Base-by-base conservation (phyloP, 2,797 vertebrate species). In the Acanthornis magna region DNA sequence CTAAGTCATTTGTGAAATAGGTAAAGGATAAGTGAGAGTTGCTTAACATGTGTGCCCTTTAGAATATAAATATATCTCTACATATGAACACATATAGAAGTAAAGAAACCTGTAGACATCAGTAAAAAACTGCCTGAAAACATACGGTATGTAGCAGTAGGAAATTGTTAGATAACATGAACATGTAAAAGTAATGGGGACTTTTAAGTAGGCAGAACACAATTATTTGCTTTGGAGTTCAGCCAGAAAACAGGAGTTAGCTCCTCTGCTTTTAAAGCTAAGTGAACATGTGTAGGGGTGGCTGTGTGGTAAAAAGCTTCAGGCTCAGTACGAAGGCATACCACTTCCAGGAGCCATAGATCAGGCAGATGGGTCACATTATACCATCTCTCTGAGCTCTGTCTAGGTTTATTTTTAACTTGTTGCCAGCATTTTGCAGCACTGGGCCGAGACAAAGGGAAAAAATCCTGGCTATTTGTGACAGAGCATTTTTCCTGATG, bases 1-100 rank as follows among this genome's bases (percentile, higher is more conserved):
- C 4, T 26, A 79, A 82, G 5, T 21, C 1, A 36, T n/a, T 84
- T 57, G 4, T 36, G 27, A 82, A 76, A 60, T 4, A 76, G 3
- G 3, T 65, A 25, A 79, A 73, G 7, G 10, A 53, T 47, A 60
- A 61, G 17, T 5, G 3, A 82, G 4, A 3, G 16, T 53, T 85
- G 10, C 11, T 71, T 70, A n/a, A 36, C 0, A 1, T 13, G 2
- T 38, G 5, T 40, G 13, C 5, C 43, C 5, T 54, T 76, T 79
- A 58, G 71, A 83, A 66, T 25, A 25, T 9, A 47, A 61, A 47
- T 63, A n/a, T 51, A 4, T 34, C 4, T 29, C 8, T 63, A 10
- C 17, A 19, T 25, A 17, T 26, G 15, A 73, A 45, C 7, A 58
- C 2, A 38, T 16, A n/a, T 1, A 26, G 21, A 72, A n/a, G 5